Evolutionary conservation across 1,140 invertebrate species (phyloP), one percentile per base, ranked within the genome.

Genomic region (Bombus picipes): DNA sequence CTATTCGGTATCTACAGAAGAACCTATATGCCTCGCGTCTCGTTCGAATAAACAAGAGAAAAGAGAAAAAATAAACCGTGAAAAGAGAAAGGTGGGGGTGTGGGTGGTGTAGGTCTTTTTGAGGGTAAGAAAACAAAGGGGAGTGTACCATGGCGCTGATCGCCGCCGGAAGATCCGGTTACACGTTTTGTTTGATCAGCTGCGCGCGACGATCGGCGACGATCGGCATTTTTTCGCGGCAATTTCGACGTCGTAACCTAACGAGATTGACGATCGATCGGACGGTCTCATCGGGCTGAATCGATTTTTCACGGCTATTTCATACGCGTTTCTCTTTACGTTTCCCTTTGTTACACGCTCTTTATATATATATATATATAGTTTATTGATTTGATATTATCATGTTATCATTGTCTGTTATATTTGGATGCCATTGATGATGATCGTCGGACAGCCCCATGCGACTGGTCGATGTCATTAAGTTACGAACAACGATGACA

Each of bases 1-100:
- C 93, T 94, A 94, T 93, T 93, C 90, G 91, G 90, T 95, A 95
- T 95, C 94, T 95, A 95, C 94, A 95, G 83, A 94, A 93, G 92
- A 94, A 93, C 89, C 90, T 94, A 93, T 88, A 70, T 79, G 47
- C 43, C 86, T 93, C 92, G 90, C 92, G 91, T 87, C 77, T 91
- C 91, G 93, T 92, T 93, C 91, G 92, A 93, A 92, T 92, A 91
- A 80, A 89, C 82, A 37, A 72, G 72, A 74, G 78, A 88, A 83
- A 57, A 77, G 15, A 79, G 79, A 86, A 65, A 66, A 34, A 77
- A 43, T 77, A 59, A 93, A 92, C 88, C 75, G 90, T 88, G 91
- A 37, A 41, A 37, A 83, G 25, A 70, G 53, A 57, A 71, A 39
- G 41, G 34, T 8, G 37, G 22, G 28, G 28, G 5, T 41, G 37